Percentiles rank a stretch among this genome's conserved stretches.
These are phyloP conservation scores for Tipula unca DNA, from an alignment of 2,888 invertebrate genomes.

Conservation along the genomic window DNA sequence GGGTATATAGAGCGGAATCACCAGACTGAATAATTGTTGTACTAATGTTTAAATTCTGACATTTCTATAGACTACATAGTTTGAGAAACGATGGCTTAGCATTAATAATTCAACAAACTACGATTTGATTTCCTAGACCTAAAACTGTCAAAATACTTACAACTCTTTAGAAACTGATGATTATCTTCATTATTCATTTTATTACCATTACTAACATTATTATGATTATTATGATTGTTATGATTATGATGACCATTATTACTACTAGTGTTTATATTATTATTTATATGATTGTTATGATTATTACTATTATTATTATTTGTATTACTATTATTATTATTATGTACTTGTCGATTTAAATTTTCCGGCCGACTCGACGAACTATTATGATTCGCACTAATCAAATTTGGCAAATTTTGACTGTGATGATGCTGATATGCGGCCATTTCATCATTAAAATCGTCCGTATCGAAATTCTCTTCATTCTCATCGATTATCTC, in stretches of 20 bases:
- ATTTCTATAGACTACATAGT: too few relatives aligned
- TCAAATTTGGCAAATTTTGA: background rate
- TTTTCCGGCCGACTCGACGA: background rate
- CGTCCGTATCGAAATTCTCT: background rate
- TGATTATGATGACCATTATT: background rate
- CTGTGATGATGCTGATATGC: constrained; percentile 17
- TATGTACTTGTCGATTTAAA: background rate
- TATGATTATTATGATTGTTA: background rate
- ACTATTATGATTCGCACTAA: background rate
- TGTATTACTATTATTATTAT: background rate
- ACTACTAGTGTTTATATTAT: background rate
- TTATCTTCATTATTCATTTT: background rate
- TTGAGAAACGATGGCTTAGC: too few relatives aligned
- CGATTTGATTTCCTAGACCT: too few relatives aligned
- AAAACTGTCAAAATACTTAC: background rate
- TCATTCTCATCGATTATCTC: constrained; percentile 15
- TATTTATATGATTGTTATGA: background rate
- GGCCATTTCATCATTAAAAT: constrained; percentile 14
- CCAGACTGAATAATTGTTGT: too few relatives aligned
- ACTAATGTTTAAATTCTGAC: too few relatives aligned
- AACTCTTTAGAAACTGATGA: background rate
- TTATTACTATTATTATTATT: background rate
- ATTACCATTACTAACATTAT: background rate
- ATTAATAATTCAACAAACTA: too few relatives aligned
- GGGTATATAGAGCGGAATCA: too few relatives aligned